phyloP scores from a whole-genome alignment of 1,140 invertebrate species.

The Bemisia tabaci region DNA sequence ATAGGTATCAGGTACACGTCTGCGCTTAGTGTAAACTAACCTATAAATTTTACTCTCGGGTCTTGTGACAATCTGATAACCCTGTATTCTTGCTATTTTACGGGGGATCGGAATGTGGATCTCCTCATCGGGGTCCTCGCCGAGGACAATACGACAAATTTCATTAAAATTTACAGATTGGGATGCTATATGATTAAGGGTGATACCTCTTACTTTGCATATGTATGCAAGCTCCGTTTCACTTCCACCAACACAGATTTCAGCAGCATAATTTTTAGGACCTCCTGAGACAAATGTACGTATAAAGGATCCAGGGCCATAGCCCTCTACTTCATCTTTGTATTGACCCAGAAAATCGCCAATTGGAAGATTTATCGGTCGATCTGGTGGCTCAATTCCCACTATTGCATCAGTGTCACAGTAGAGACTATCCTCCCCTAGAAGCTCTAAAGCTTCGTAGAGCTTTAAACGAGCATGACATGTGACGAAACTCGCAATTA shows the following conservation, averaged over 20 bases:
- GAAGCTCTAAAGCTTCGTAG: slow-evolving; percentile 26
- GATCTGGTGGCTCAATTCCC: slow-evolving; percentile 16
- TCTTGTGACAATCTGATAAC: neutral
- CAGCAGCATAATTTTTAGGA: slow-evolving; percentile 26
- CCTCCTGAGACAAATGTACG: slow-evolving; percentile 23
- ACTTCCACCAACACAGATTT: slow-evolving; percentile 9
- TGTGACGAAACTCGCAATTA: slow-evolving; percentile 30
- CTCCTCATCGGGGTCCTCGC: neutral
- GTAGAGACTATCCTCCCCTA: slow-evolving; percentile 28
- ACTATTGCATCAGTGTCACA: slow-evolving; percentile 32
- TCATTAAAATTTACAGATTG: slow-evolving; percentile 20
- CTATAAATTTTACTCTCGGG: neutral
- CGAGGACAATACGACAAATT: slow-evolving; percentile 10
- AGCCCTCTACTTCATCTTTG: slow-evolving; percentile 24
- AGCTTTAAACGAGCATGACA: slow-evolving; percentile 30
- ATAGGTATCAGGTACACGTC: neutral
- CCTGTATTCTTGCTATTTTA: neutral
- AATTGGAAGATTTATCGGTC: slow-evolving; percentile 9
- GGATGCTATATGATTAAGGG: slow-evolving; percentile 16
- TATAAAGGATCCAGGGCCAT: slow-evolving; percentile 24
- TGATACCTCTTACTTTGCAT: slow-evolving; percentile 21
- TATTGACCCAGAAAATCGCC: slow-evolving; percentile 26
- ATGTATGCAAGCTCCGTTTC: slow-evolving; percentile 5
- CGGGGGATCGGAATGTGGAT: neutral
- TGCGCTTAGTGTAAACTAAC: neutral